Percentiles rank a stretch among this genome's conserved stretches.
Evolutionary conservation across 2,113 vertebrate species (phyloP).

Genomic region (crab-eating macaque (Macaca fascicularis)): DNA sequence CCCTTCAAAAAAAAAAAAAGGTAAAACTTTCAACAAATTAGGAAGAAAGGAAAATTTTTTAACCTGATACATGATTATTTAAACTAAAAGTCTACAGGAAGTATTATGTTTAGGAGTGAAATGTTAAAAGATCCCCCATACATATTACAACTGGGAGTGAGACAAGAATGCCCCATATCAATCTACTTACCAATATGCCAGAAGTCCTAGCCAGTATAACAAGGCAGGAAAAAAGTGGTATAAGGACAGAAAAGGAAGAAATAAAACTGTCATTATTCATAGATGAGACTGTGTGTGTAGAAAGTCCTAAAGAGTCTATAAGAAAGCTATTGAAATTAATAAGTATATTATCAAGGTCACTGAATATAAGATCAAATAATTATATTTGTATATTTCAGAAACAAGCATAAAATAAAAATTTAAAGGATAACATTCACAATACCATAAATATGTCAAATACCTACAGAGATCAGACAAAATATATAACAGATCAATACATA

Average conservation of each 20-base stretch:
- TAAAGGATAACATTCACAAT: neutral
- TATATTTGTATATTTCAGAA: neutral
- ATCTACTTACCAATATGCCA: neutral
- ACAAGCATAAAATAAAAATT: neutral
- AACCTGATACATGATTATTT: neutral
- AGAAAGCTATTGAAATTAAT: neutral
- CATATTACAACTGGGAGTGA: neutral
- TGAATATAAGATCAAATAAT: neutral
- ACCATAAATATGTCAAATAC: neutral
- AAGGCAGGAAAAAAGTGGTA: neutral
- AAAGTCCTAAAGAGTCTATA: neutral
- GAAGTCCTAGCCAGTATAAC: neutral
- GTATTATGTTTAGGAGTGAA: neutral
- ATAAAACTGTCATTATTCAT: neutral
- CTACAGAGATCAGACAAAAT: neutral
- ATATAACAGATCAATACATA: neutral
- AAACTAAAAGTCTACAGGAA: neutral
- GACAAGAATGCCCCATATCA: neutral
- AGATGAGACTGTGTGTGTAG: neutral
- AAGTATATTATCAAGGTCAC: neutral
- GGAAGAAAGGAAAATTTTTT: neutral
- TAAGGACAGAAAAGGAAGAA: constrained; percentile 22
- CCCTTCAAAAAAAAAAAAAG: neutral
- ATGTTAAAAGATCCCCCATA: neutral
- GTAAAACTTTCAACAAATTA: neutral